Conservation (phyloP, 2,888 invertebrate genomes). For the Cylindroiulus punctatus region DNA sequence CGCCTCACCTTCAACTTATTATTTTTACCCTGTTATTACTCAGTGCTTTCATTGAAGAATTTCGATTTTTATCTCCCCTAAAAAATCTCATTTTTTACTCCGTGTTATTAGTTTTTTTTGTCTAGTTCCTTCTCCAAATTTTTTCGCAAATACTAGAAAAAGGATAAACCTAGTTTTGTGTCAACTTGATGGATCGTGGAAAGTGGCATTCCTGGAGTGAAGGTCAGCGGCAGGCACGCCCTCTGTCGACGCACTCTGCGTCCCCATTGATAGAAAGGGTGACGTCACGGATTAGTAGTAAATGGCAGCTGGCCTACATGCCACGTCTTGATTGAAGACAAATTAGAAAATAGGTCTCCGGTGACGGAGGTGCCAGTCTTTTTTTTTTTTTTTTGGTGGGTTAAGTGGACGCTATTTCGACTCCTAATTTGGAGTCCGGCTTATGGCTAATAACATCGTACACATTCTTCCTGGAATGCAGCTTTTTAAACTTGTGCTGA, state of each 20-base stretch:
- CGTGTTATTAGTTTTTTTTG: neutral
- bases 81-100: neutral
- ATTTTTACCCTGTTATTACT: neutral
- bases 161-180: neutral
- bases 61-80: neutral
- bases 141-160: neutral
- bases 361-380: neutral
- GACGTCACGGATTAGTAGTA: neutral
- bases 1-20: neutral
- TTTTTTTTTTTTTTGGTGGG: neutral
- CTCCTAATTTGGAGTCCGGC: neutral
- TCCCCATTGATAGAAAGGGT: neutral
- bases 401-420: neutral
- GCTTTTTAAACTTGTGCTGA: neutral
- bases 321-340: neutral
- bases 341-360: slow-evolving; percentile 15
- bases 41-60: slow-evolving; percentile 36
- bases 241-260: slow-evolving; percentile 14
- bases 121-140: neutral
- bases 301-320: neutral
- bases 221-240: slow-evolving; percentile 9
- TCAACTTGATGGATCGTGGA: neutral
- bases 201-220: neutral
- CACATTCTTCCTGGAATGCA: neutral
- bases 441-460: neutral